Evolutionary conservation across 2,888 invertebrate genomes (phyloP).

Genomic region (Acronicta alni): DNA sequence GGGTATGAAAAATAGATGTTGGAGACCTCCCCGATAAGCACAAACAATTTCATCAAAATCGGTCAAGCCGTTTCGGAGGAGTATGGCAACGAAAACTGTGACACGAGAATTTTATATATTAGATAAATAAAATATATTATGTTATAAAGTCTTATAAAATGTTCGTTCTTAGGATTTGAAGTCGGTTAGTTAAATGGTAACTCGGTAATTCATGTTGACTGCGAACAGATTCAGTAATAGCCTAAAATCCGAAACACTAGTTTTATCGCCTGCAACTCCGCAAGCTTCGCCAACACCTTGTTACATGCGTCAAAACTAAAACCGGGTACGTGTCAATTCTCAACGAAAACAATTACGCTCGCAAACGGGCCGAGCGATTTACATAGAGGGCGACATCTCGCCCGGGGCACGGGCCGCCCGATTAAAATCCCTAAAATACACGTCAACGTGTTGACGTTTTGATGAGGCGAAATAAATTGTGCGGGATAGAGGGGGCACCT

Average conservation of each 20-base stretch:
- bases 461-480: constrained; percentile 87
- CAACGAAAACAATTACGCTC: constrained; percentile 83
- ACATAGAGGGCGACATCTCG: constrained; percentile 72
- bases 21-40: no score
- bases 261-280: constrained; percentile 20
- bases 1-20: no score
- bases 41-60: no score
- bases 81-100: no score
- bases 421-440: constrained; percentile 87
- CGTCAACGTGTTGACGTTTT: constrained; percentile 88
- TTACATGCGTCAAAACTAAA: constrained; percentile 70
- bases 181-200: background rate
- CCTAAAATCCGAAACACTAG: constrained; percentile 11
- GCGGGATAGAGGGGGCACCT: constrained; percentile 63
- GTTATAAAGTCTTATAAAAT: no score
- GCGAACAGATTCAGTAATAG: background rate
- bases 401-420: constrained; percentile 67
- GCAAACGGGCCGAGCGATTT: constrained; percentile 77
- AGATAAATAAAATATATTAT: no score
- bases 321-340: constrained; percentile 77
- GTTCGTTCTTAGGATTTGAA: no score
- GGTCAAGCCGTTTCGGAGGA: no score
- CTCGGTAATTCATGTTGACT: background rate
- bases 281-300: constrained; percentile 47
- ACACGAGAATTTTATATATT: no score